These are phyloP conservation scores for Thalassophryne amazonica DNA, from an alignment of 2,797 vertebrate species.

Conservation along the genomic window DNA sequence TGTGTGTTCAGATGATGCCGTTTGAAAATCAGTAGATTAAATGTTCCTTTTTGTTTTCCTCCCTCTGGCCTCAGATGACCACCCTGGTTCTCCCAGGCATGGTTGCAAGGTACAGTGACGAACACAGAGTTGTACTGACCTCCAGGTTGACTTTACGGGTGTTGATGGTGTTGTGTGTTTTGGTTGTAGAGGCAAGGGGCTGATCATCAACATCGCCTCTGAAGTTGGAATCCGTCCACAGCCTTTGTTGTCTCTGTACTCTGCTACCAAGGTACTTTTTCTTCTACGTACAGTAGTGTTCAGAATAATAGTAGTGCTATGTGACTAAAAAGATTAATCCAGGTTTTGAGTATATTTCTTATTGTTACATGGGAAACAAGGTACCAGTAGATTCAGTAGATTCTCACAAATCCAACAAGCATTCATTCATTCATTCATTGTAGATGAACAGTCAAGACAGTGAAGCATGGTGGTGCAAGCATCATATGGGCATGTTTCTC, in stretches of 20 bases:
- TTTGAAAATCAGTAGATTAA: constrained; percentile 4
- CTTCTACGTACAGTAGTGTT: neutral
- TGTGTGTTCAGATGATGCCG: neutral
- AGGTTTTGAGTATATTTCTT: too few relatives aligned
- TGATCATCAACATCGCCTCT: constrained; percentile 84
- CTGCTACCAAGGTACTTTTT: constrained; percentile 76
- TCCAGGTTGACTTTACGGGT: neutral
- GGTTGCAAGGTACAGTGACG: constrained; percentile 76
- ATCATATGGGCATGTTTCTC: too few relatives aligned
- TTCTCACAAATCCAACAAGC: too few relatives aligned
- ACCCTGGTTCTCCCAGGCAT: constrained; percentile 79
- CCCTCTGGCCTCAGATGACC: constrained; percentile 70
- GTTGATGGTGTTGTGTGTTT: constrained; percentile 4
- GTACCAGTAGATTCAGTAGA: too few relatives aligned
- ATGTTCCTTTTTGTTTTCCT: neutral
- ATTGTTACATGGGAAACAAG: too few relatives aligned
- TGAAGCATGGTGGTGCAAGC: too few relatives aligned
- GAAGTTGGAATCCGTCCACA: constrained; percentile 48
- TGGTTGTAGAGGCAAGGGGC: constrained; percentile 69
- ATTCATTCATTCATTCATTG: too few relatives aligned
- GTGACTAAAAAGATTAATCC: too few relatives aligned
- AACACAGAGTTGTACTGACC: neutral
- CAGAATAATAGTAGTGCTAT: too few relatives aligned
- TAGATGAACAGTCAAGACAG: too few relatives aligned
- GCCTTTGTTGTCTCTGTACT: constrained; percentile 75